A percentile compares a stretch with the other conserved stretches of the same genome.
phyloP scores from a whole-genome alignment of 1,140 invertebrate genomes.

The Meteorus sp. region DNA sequence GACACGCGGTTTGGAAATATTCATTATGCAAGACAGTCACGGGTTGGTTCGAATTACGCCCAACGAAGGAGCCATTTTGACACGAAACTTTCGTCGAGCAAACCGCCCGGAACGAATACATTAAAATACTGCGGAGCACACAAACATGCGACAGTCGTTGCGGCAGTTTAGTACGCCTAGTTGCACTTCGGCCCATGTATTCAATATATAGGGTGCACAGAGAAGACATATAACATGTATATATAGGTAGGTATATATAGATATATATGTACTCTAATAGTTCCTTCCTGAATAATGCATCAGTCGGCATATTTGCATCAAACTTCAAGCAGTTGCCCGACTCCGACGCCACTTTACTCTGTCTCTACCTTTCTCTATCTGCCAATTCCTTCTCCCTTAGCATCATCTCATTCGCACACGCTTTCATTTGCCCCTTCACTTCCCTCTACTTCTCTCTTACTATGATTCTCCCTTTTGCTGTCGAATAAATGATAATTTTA shows the following conservation, averaged over 20 bases:
- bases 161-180: constrained; percentile 43
- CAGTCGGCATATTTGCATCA: constrained; percentile 51
- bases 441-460: constrained; percentile 9
- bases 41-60: constrained; percentile 28
- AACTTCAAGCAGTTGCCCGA: constrained; percentile 47
- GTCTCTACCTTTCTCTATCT: no score
- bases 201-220: constrained; percentile 25
- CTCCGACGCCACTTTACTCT: no score
- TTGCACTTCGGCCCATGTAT: constrained; percentile 36
- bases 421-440: constrained; percentile 24
- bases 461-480: constrained; percentile 29
- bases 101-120: constrained; percentile 47
- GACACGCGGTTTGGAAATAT: constrained; percentile 10
- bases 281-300: constrained; percentile 54
- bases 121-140: constrained; percentile 46
- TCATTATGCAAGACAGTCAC: constrained; percentile 29
- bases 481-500: constrained; percentile 54
- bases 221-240: constrained; percentile 18
- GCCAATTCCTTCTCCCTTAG: constrained; percentile 13
- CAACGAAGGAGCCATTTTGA: constrained; percentile 32
- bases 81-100: constrained; percentile 31
- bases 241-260: constrained; percentile 26
- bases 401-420: constrained; percentile 12
- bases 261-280: constrained; percentile 46
- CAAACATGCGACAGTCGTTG: constrained; percentile 42